These are phyloP conservation scores for Blera fallax DNA, from an alignment of 2,888 invertebrate species.

Conservation along the genomic window DNA sequence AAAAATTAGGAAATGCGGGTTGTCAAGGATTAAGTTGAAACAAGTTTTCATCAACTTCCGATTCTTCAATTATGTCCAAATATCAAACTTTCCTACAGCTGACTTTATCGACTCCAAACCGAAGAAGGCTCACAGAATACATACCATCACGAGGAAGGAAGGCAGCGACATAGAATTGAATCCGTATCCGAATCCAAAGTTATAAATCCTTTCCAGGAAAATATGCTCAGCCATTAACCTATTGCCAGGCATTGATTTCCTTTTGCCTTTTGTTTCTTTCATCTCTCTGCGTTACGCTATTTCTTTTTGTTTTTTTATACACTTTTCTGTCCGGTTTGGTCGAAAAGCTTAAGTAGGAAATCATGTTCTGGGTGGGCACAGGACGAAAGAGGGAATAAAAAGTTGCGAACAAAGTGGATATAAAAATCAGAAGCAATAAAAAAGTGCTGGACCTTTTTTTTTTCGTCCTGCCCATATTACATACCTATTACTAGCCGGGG, in stretches of 20 bases:
- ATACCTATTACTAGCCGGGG: conserved; percentile 39
- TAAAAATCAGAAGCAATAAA: conserved; percentile 70
- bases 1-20: conserved; percentile 38
- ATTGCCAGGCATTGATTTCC: conserved; percentile 69
- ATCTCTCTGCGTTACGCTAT: background rate
- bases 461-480: conserved; percentile 37
- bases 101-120: conserved; percentile 28
- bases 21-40: conserved; percentile 54
- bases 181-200: conserved; percentile 36
- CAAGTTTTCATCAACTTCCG: conserved; percentile 58
- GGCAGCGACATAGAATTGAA: background rate
- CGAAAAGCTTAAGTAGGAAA: conserved; percentile 70
- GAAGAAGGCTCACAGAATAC: background rate
- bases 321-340: conserved; percentile 48
- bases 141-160: background rate
- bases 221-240: conserved; percentile 69
- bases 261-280: conserved; percentile 52
- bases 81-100: conserved; percentile 44
- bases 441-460: conserved; percentile 57
- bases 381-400: conserved; percentile 57
- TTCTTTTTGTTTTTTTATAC: conserved; percentile 37
- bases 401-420: conserved; percentile 70
- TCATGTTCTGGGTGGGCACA: conserved; percentile 64
- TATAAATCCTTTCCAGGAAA: conserved; percentile 66
- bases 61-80: conserved; percentile 52